phyloP scores from a whole-genome alignment of 2,888 invertebrate species.

The Acholoe squamosa region DNA sequence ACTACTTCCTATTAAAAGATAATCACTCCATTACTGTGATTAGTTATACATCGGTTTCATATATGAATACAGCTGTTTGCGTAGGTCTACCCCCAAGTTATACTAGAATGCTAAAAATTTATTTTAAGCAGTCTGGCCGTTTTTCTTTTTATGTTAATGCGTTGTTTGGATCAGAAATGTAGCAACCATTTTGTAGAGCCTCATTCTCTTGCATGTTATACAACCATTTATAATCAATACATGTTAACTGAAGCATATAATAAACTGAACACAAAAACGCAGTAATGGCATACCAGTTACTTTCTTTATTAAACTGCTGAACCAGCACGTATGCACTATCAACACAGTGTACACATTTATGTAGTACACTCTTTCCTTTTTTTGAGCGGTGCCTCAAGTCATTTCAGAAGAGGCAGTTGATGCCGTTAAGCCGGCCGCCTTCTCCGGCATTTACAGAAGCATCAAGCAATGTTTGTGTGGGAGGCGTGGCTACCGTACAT shows the following conservation, averaged over 20 bases:
- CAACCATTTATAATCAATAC: too few species aligned
- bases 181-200: too few species aligned
- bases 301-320: conserved; percentile 43
- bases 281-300: conserved; percentile 43
- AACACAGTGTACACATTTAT: not conserved
- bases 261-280: not conserved
- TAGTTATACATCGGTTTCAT: too few species aligned
- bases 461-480: conserved; percentile 41
- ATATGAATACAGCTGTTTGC: too few species aligned
- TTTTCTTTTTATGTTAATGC: too few species aligned
- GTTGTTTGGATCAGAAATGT: too few species aligned
- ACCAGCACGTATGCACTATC: conserved; percentile 41
- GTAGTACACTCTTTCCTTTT: not conserved
- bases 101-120: too few species aligned
- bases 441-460: conserved; percentile 19
- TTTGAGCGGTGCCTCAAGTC: conserved; percentile 4
- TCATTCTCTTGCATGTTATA: too few species aligned
- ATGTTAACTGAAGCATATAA: not conserved
- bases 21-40: too few species aligned
- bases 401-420: not conserved
- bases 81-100: too few species aligned
- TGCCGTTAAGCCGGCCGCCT: not conserved
- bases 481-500: conserved; percentile 47
- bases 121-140: too few species aligned
- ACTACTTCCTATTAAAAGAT: too few species aligned